Evolutionary conservation across 2,113 vertebrate species (phyloP).

Genomic region (Callionymus lyra): DNA sequence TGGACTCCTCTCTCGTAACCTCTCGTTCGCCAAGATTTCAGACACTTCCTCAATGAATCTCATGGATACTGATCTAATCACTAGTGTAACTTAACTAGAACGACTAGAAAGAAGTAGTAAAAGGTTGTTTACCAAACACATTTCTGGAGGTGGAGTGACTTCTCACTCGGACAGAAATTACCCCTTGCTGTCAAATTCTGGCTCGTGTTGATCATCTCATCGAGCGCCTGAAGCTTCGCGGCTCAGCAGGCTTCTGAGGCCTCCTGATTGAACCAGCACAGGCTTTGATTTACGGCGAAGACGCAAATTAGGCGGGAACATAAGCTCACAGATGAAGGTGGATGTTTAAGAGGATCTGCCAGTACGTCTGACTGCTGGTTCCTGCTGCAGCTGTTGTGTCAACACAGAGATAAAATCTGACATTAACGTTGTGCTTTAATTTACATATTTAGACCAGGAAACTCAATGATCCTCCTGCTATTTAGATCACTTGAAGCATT

Average conservation of each 20-base stretch:
- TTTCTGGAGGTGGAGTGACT: conserved; percentile 9
- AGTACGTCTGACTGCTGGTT: conserved; percentile 23
- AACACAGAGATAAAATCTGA: conserved; percentile 32
- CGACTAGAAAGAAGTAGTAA: conserved; percentile 1
- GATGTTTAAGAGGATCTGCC: conserved; percentile 38
- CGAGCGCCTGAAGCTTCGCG: conserved; percentile 20
- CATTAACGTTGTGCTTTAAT: conserved; percentile 21
- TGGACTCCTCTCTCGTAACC: no score
- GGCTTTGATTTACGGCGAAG: conserved; percentile 36
- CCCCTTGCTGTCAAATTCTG: conserved; percentile 39
- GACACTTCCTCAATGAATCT: no score
- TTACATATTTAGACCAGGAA: no score
- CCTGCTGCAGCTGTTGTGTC: conserved; percentile 17
- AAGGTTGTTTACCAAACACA: conserved; percentile 11
- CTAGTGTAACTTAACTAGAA: no score
- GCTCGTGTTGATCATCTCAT: conserved; percentile 47
- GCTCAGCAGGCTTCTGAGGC: conserved; percentile 35
- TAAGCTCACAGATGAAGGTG: conserved; percentile 25
- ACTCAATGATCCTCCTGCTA: no score
- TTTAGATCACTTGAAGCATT: no score
- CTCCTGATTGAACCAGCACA: conserved; percentile 19
- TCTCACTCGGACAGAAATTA: conserved; percentile 18
- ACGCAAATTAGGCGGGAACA: conserved; percentile 28
- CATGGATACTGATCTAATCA: no score
- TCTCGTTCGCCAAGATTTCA: no score